phyloP scores from a whole-genome alignment of 2,113 vertebrate genomes.

The Rafetus swinhoei region DNA sequence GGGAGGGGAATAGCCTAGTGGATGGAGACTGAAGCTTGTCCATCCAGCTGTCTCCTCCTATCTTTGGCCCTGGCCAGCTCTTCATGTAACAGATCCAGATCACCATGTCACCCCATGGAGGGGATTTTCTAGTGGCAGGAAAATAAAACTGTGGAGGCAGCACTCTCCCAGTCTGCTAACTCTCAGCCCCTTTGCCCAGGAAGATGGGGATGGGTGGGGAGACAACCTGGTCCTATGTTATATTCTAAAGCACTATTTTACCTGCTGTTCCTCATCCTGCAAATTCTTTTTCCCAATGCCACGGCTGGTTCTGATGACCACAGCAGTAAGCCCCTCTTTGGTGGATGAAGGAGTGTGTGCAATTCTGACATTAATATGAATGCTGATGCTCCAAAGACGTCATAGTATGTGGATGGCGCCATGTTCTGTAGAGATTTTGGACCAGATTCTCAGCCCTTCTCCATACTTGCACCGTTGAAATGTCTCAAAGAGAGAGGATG shows the following conservation, averaged over 20 bases:
- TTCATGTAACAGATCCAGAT: background rate
- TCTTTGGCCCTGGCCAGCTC: background rate
- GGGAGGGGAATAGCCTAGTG: background rate
- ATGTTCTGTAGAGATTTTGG: background rate
- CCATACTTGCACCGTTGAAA: background rate
- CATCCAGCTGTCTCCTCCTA: background rate
- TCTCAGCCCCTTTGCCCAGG: background rate
- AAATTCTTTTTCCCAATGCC: background rate
- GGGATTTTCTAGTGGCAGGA: background rate
- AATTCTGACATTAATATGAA: background rate
- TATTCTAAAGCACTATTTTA: background rate
- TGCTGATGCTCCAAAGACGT: background rate
- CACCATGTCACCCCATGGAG: background rate
- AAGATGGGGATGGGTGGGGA: background rate
- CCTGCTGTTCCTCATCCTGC: background rate
- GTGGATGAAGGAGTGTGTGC: background rate
- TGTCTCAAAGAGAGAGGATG: background rate
- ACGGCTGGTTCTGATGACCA: background rate
- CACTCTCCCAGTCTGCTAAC: background rate
- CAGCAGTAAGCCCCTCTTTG: background rate
- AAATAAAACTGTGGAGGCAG: background rate
- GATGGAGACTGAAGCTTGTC: background rate
- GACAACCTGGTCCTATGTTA: background rate
- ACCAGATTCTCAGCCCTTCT: background rate
- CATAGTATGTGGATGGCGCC: background rate